Base-by-base conservation (phyloP, 2,888 invertebrate genomes). In the Unio delphinus region DNA sequence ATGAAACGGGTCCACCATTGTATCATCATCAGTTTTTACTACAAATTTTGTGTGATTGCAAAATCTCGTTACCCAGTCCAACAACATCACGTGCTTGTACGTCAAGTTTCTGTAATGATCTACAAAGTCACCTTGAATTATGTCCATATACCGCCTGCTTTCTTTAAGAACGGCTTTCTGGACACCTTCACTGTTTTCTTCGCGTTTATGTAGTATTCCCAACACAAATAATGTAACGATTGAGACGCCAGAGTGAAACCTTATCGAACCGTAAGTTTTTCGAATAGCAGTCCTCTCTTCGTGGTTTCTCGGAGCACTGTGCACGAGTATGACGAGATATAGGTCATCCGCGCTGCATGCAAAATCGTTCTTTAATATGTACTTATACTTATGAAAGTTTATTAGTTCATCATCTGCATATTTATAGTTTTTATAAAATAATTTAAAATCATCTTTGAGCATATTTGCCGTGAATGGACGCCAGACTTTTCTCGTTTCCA, bases 1-100 rank as follows among this genome's bases (percentile, higher is more conserved):
- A 79, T 93, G 93, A 34, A 95, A 88, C 86, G 84, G 73, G 64
- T 89, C 87, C n/a, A 89, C 82, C 68, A 88, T 82, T 0, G 86
- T 86, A 64, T 90, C 90, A 72, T 90, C 90, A 70, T 89, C 89
- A 1, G 83, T 77, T 73, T 88, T 89, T 23, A 89, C 76, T 28
- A 89, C 78, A 65, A 81, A 89, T 63, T 81, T 81, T 3, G 86
- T 86, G 55, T 83, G 74, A n/a, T 75, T 80, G 72, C 89, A 89
- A 69, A 80, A 81, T 55, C 78, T 80, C 6, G 79, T 74, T 0
- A 86, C 80, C 89, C 89, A 89, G 67, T 81, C 74, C 20, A 80
- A 59, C 1, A 76, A 75, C 72, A 87, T 87, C 20, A 89, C 75
- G 69, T 88, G 83, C 67, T 90, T 90, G 70, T 82, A 83, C 0